phyloP scores from a whole-genome alignment of 2,113 vertebrate genomes.

The Pygoscelis antarcticus region DNA sequence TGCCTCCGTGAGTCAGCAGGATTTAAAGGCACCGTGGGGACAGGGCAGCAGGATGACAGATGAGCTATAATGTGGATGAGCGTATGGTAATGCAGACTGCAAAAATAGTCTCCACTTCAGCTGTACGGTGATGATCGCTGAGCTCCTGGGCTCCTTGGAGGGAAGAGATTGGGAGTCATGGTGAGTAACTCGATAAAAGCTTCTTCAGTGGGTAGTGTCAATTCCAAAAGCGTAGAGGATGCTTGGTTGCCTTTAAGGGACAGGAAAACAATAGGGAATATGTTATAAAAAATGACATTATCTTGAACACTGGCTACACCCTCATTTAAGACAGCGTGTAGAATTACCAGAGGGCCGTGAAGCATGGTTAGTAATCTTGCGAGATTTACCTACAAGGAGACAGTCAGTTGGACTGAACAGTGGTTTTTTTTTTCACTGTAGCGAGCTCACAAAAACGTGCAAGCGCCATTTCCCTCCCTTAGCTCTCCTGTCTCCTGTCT shows the following conservation, averaged over 20 bases:
- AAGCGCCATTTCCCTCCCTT: not conserved
- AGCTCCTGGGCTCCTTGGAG: conserved; percentile 46
- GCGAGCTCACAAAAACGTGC: not conserved
- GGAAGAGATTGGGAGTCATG: conserved; percentile 54
- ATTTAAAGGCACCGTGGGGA: not conserved
- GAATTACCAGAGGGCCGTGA: conserved; percentile 18
- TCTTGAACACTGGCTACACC: conserved; percentile 33
- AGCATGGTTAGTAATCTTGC: conserved; percentile 25
- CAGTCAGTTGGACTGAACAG: not conserved
- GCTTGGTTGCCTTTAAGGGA: conserved; percentile 57
- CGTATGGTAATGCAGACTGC: conserved; percentile 13
- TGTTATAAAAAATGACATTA: conserved; percentile 50
- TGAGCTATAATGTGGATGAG: not conserved
- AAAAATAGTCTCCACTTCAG: conserved; percentile 48
- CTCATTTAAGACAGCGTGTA: not conserved
- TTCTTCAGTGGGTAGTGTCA: conserved; percentile 34
- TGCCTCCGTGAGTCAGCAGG: not conserved
- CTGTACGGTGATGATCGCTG: not conserved
- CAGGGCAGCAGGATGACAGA: not conserved
- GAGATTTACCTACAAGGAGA: conserved; percentile 12
- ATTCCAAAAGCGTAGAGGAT: not conserved
- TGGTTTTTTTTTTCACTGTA: not conserved
- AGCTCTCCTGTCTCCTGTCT: not conserved
- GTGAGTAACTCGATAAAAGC: conserved; percentile 62
- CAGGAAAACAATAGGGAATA: conserved; percentile 35